Evolutionary conservation across 2,113 vertebrate genomes (phyloP), one percentile per base, ranked within the genome.

Genomic region (Ramphastos sulfuratus): DNA sequence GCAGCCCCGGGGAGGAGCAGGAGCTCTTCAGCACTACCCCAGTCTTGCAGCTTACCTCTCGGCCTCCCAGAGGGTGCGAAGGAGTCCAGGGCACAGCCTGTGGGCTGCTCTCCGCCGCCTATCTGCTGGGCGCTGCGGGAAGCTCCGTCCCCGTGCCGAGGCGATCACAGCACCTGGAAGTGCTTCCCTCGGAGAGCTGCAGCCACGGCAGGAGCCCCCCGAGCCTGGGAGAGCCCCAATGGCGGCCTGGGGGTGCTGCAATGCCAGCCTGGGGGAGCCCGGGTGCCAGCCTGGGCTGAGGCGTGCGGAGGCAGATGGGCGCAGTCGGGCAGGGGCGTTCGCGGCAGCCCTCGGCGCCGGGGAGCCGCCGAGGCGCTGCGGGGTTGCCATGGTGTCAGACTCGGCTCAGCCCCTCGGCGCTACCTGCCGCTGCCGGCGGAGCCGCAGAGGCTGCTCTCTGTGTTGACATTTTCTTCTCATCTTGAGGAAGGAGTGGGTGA

Each of bases 301-400:
- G 65, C 46, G 3, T 8, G 88, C 93, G 81, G 20, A 48, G 92
- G 93, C 92, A 92, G 94, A 92, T 91, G 46, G 73, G 93, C 77
- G 83, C 95, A 94, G 95, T 19, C 92, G 82, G 81, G 6, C 23
- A 23, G 50, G 50, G 12, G 50, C 50, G 50, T 23, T 24, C 24
- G 50, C 50, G 10, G 48, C 20, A 23, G 48, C 48, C 48, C 46
- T 19, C 46, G 46, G 46, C 48, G 48, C 48, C 20, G 48, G 48
- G 19, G 48, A 48, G 48, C 48, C 20, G 48, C 48, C 23, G 83
- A 82, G 73, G 93, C 77, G 83, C 95, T 95, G 93, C 21, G 94
- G 82, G 78, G 96, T 96, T 96, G 94, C 95, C 96, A 96, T 96
- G 96, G 96, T 93, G 92, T 92, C 96, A 96, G 95, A 94, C 96